Base-by-base conservation (phyloP, 2,113 vertebrate species). In the Vidua chalybeata region DNA sequence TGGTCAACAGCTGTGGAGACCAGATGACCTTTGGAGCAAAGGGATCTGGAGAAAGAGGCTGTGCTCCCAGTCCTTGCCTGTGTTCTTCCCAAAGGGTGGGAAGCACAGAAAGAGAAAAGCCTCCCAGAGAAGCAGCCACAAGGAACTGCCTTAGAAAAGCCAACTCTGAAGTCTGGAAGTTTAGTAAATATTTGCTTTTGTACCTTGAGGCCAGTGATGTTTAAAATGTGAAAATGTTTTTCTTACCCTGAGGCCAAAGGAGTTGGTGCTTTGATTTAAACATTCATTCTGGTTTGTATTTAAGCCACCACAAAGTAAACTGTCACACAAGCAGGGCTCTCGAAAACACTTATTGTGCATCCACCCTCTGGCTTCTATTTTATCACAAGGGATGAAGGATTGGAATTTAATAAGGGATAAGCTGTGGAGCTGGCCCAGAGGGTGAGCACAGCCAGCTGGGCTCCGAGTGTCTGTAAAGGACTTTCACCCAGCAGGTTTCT, bases 201-300 rank as follows among this genome's bases (percentile, higher is more conserved):
- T 83, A 93, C 81, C 84, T 91, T 41, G 28, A 66, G 74, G 48
- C 24, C 30, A n/a, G 18, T 3, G 9, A 64, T 64, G 43, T 93
- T 96, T 96, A 69, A 93, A 94, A 77, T 71, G 10, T 91, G 91
- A 66, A 92, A 94, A 74, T 90, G 6, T 19, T 90, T 93, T 96
- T 81, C 49, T 72, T 90, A 88, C 64, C 92, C 56, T 27, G 39
- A 86, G 83, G 68, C 67, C 35, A 71, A 78, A 55, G 39, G 68
- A 67, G 43, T 84, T 86, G 78, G 83, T 80, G 75, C 75, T 96
- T 88, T 96, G 92, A 91, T 94, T 93, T 90, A 80, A 90, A 46
- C 56, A 86, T 86, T 94, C 59, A 49, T 86, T 91, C 79, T 83
- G 64, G 59, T 62, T 89, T 80, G 48, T 80, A 77, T 85, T 93